Base-by-base conservation (phyloP, 2,113 vertebrate genomes). In the Hemiprocne comata region DNA sequence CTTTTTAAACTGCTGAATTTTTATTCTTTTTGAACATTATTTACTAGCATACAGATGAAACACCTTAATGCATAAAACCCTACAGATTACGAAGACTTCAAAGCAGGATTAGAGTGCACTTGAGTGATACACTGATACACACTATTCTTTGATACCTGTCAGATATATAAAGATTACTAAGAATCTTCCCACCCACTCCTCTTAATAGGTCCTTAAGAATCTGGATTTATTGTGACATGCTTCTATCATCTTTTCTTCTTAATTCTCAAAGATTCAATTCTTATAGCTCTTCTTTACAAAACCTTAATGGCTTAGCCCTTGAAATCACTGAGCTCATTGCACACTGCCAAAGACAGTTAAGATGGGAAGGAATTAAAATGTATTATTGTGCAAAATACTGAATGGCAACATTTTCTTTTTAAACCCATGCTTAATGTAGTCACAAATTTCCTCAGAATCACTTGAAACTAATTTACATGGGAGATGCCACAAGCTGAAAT, bases 381-480 rank as follows among this genome's bases (percentile, higher is more conserved):
- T 46, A 66, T 86, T 94, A 55, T 24, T 25, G 4, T 48, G 31
- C 65, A 62, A 89, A 90, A 92, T 88, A 82, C 72, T 69, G 73
- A 77, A 90, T 50, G n/a, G 19, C 25, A 87, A 96, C 96, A 91
- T 66, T 89, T 65, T 80, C 55, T 71, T 74, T 87, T 85, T 69
- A 92, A 94, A 71, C 7, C 12, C 13, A 15, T 71, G 55, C 82
- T 91, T 88, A 92, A 91, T 71, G 34, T 92, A 90, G 95, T 95
- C 75, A 93, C 44, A 88, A 86, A 72, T 92, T 93, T 95, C 78
- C 80, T 95, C 57, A 84, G 75, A 94, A 93, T 96, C 93, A 94
- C 51, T 96, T 95, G 95, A 96, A 96, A 76, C 60, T 95, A 94
- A 97, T 94, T 95, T 77, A 95, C 97, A 70, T 73, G 85, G 94